Conservation (phyloP, 2,888 invertebrate species). For the Drosophila quinaria region DNA sequence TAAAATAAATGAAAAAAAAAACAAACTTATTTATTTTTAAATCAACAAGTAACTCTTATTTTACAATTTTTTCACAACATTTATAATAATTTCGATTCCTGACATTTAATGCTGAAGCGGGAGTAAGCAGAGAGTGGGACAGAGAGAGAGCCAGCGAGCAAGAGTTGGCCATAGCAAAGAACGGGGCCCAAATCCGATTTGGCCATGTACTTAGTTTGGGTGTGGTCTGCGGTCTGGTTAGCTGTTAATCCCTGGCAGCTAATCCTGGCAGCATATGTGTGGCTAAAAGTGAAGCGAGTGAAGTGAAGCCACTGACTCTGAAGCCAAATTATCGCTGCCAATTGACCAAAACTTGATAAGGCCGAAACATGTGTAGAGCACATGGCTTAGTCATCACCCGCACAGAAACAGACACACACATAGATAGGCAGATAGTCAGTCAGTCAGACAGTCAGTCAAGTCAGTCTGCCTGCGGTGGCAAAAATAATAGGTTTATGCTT, state of each 20-base stretch:
- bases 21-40: no score
- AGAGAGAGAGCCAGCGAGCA: no score
- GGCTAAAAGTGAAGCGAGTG: neutral
- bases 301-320: slow-evolving; percentile 30
- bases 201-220: neutral
- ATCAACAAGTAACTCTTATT: no score
- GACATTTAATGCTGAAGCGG: slow-evolving; percentile 51
- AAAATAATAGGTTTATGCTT: slow-evolving; percentile 73
- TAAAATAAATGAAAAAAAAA: no score
- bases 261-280: slow-evolving; percentile 52
- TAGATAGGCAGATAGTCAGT: neutral
- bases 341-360: slow-evolving; percentile 61
- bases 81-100: neutral
- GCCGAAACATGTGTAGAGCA: slow-evolving; percentile 53
- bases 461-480: slow-evolving; percentile 36
- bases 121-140: neutral
- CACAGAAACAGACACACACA: slow-evolving; percentile 3
- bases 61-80: no score
- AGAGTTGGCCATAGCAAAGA: neutral
- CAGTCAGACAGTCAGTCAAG: neutral
- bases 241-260: slow-evolving; percentile 56
- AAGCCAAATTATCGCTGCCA: slow-evolving; percentile 67
- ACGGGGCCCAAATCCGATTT: neutral
- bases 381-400: slow-evolving; percentile 21
- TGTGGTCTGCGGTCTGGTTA: slow-evolving; percentile 48